Evolutionary conservation across 1,140 invertebrate species (phyloP).

Genomic region (Drosophila fuyamai): DNA sequence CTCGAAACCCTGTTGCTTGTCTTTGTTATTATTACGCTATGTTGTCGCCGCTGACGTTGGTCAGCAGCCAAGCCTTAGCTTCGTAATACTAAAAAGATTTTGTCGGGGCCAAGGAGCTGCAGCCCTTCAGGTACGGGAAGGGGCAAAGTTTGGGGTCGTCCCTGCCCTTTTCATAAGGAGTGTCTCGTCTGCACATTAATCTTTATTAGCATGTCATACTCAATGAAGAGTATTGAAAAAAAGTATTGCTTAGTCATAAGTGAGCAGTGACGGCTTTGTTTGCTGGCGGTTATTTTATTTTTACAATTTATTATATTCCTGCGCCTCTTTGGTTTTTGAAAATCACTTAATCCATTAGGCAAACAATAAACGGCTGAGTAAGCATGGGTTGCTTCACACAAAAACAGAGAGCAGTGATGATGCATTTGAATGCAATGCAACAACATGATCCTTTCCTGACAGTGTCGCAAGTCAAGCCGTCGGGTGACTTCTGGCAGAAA

Average conservation of each 20-base stretch:
- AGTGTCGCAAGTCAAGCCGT: constrained; percentile 21
- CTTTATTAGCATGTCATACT: constrained; percentile 80
- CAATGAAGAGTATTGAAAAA: constrained; percentile 23
- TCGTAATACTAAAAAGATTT: constrained; percentile 80
- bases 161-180: neutral
- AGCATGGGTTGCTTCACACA: constrained; percentile 80
- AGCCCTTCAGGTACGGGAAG: constrained; percentile 48
- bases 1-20: constrained; percentile 11
- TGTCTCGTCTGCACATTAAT: constrained; percentile 64
- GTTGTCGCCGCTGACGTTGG: constrained; percentile 48
- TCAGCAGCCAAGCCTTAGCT: constrained; percentile 29
- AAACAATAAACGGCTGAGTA: constrained; percentile 83
- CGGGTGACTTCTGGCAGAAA: constrained; percentile 61
- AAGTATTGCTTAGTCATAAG: constrained; percentile 46
- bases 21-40: constrained; percentile 77
- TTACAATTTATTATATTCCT: constrained; percentile 79
- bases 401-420: constrained; percentile 68
- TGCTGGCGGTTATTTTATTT: constrained; percentile 71
- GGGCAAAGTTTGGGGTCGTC: constrained; percentile 51
- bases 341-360: constrained; percentile 83
- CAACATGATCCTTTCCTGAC: constrained; percentile 35
- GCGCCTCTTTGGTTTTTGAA: constrained; percentile 59
- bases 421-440: constrained; percentile 79
- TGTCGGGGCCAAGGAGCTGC: constrained; percentile 54
- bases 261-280: constrained; percentile 61